Conservation (phyloP, 2,888 invertebrate genomes). For the Epinotia bilunana region DNA sequence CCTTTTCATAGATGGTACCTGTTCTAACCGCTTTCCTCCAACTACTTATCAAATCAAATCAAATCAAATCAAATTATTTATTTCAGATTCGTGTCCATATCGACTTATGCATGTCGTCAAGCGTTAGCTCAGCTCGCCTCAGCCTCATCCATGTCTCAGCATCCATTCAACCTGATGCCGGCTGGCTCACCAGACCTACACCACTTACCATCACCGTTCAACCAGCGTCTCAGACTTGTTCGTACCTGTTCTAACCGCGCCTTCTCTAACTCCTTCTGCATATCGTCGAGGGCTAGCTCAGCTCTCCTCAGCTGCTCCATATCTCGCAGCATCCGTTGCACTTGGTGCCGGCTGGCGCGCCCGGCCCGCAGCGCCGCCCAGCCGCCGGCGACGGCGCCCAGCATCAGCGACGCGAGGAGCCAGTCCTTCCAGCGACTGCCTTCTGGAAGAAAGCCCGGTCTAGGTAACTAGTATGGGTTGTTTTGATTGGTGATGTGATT, state of each 20-base stretch:
- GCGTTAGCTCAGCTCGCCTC: slow-evolving; percentile 93
- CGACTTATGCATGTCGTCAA: slow-evolving; percentile 92
- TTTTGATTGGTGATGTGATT: background rate
- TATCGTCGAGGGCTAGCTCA: slow-evolving; percentile 92
- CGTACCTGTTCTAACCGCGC: slow-evolving; percentile 90
- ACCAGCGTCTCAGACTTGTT: background rate
- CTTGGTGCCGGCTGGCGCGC: slow-evolving; percentile 92
- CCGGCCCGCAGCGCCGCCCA: slow-evolving; percentile 97
- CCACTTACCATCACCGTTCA: too few relatives aligned
- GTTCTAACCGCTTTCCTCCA: slow-evolving; percentile 63
- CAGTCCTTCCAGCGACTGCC: slow-evolving; percentile 95
- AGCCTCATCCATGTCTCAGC: slow-evolving; percentile 97
- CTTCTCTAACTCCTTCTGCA: slow-evolving; percentile 93
- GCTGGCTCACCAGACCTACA: background rate
- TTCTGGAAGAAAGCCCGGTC: slow-evolving; percentile 76
- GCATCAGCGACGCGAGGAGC: slow-evolving; percentile 91
- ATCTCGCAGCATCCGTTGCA: slow-evolving; percentile 96
- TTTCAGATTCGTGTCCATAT: too few relatives aligned
- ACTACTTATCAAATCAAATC: too few relatives aligned
- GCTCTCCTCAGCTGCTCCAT: slow-evolving; percentile 97
- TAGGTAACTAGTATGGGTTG: slow-evolving; percentile 34
- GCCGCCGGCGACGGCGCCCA: slow-evolving; percentile 93
- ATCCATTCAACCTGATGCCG: slow-evolving; percentile 93
- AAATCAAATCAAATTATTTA: too few relatives aligned
- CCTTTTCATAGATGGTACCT: background rate